Conservation (phyloP, 2,113 vertebrate genomes). For the Carollia perspicillata region DNA sequence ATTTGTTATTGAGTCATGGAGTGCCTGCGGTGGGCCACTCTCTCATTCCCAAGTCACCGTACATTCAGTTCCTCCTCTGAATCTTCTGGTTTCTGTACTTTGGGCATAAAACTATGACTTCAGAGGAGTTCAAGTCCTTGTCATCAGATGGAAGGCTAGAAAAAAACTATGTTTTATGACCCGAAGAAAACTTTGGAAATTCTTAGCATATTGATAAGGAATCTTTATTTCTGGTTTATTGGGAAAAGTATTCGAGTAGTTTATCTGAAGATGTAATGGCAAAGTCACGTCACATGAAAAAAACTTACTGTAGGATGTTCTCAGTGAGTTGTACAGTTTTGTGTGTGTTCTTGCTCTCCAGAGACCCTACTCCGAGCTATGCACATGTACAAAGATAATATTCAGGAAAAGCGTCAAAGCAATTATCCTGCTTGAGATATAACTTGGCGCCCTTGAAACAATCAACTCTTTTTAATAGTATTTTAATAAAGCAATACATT, state of each 20-base stretch:
- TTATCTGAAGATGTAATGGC: background rate
- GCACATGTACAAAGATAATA: background rate
- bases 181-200: background rate
- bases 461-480: background rate
- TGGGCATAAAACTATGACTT: background rate
- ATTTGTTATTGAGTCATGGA: background rate
- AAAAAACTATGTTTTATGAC: background rate
- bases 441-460: background rate
- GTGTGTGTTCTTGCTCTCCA: background rate
- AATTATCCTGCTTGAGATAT: background rate
- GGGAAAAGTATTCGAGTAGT: background rate
- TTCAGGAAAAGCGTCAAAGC: background rate
- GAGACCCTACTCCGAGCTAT: background rate
- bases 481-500: slow-evolving; percentile 1
- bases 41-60: background rate
- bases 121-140: background rate
- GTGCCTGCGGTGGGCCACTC: background rate
- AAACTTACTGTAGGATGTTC: background rate
- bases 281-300: background rate
- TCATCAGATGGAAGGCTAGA: background rate
- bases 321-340: background rate
- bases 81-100: background rate
- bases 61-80: background rate
- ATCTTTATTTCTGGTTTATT: background rate
- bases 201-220: background rate